Base-by-base conservation (phyloP, 92 coral and sea anemone species). In the Chrysogorgia sp. region DNA sequence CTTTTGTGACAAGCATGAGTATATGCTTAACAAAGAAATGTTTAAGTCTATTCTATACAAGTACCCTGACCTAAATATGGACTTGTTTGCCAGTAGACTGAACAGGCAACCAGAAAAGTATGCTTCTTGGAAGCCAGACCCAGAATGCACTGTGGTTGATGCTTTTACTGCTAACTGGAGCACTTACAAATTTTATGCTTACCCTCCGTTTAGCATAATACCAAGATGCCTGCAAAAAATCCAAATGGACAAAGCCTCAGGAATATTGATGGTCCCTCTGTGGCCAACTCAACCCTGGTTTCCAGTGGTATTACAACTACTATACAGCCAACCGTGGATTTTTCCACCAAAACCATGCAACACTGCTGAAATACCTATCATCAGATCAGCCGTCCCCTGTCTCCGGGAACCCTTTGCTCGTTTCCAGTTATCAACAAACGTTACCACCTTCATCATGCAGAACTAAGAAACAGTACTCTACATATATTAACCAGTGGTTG, bases 111-210 rank as follows among this genome's bases (percentile, higher is more conserved):
- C 82, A 28, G 56, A 75, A 29, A 71, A 40, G 32, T 76, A 66
- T 53, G 76, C 83, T 82, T 83, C 83, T 8, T 83, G 87, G 83
- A 28, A 83, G 63, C 87, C 87, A 75, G 87, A 83, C 69, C 83
- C 78, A 63, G 83, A 77, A 19, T 23, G 87, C 56, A 26, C 76
- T 21, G 59, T 17, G 58, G 81, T 82, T 9, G 72, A 82, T 82
- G 86, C 86, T 22, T 74, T 82, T 71, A 74, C 87, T 31, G 58
- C 63, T 21, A 41, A 77, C 47, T 83, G 83, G 87, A 75, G 87
- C 25, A 1, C 62, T 10, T 66, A 58, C 58, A n/a, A 62, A 34
- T 76, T 76, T 31, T 83, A 83, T 76, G 87, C 74, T 8, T 83
- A 76, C 65, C 87, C 83, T 63, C 87, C 87, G 63, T 77, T 83